phyloP scores from a whole-genome alignment of 1,140 invertebrate species.

The Dinoponera quadriceps region DNA sequence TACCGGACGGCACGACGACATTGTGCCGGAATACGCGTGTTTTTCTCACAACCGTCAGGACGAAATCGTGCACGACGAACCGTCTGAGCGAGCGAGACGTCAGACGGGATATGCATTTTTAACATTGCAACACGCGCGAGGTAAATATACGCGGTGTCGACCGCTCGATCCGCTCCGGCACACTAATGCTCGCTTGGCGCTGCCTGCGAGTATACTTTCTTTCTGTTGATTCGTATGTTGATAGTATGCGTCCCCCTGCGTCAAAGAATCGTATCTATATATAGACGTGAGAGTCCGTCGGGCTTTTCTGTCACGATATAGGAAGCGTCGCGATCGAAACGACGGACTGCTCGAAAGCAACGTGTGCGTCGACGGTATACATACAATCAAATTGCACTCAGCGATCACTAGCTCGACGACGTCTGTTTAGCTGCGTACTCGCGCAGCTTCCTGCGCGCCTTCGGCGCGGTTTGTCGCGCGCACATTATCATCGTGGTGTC shows the following conservation, averaged over 20 bases:
- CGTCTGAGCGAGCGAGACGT: not conserved
- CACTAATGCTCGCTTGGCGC: slow-evolving; percentile 29
- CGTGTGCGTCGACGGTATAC: slow-evolving; percentile 2
- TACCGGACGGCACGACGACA: not conserved
- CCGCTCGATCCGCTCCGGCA: not conserved
- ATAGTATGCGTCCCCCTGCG: slow-evolving; percentile 6
- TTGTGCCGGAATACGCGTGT: not conserved
- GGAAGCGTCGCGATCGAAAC: slow-evolving; percentile 14
- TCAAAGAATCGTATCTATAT: not conserved
- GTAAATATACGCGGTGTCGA: not conserved
- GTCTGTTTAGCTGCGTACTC: slow-evolving; percentile 46
- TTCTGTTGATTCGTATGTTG: slow-evolving; percentile 18
- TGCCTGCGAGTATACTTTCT: slow-evolving; percentile 23
- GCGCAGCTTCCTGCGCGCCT: not conserved
- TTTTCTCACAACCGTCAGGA: not conserved
- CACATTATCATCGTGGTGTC: not conserved
- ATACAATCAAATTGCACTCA: slow-evolving; percentile 35
- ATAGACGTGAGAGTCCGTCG: not conserved
- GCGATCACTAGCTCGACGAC: slow-evolving; percentile 19
- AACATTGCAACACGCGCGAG: not conserved
- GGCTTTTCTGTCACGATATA: slow-evolving; percentile 9
- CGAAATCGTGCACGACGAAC: not conserved
- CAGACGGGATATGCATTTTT: not conserved
- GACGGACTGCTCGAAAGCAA: slow-evolving; percentile 32
- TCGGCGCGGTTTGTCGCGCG: slow-evolving; percentile 2